Evolutionary conservation across 2,888 invertebrate genomes (phyloP).

Genomic region (Pseudococcus jackbeardsleyi): DNA sequence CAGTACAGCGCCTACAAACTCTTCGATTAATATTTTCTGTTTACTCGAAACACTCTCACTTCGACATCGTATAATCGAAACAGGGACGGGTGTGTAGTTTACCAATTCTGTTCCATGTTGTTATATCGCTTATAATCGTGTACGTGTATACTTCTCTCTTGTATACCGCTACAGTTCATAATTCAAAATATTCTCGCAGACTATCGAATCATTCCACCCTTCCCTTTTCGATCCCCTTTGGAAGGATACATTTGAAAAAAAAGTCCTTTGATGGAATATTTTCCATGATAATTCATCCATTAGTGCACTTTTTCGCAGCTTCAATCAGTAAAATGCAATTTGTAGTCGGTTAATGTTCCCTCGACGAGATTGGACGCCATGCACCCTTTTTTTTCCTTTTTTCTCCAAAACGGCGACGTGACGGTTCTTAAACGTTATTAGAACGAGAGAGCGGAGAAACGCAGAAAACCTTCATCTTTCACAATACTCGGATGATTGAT

Average conservation of each 20-base stretch:
- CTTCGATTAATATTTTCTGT: constrained; percentile 34
- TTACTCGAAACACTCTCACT: background rate
- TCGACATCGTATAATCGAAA: background rate
- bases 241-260: background rate
- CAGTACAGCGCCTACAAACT: background rate
- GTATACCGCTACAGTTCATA: background rate
- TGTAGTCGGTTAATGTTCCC: constrained; percentile 19
- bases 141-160: background rate
- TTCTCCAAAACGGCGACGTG: background rate
- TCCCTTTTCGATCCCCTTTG: background rate
- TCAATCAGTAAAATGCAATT: background rate
- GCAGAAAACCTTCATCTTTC: constrained; percentile 22
- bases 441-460: background rate
- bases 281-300: constrained; percentile 8
- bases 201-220: background rate
- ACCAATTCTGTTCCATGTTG: background rate
- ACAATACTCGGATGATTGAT: constrained; percentile 17
- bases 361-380: background rate
- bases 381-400: background rate
- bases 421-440: constrained; percentile 12
- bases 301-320: constrained; percentile 5
- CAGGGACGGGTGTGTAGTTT: background rate
- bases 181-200: background rate
- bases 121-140: background rate
- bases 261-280: background rate